Conservation (phyloP, 2,888 invertebrate genomes). For the Microctonus hyperodae region DNA sequence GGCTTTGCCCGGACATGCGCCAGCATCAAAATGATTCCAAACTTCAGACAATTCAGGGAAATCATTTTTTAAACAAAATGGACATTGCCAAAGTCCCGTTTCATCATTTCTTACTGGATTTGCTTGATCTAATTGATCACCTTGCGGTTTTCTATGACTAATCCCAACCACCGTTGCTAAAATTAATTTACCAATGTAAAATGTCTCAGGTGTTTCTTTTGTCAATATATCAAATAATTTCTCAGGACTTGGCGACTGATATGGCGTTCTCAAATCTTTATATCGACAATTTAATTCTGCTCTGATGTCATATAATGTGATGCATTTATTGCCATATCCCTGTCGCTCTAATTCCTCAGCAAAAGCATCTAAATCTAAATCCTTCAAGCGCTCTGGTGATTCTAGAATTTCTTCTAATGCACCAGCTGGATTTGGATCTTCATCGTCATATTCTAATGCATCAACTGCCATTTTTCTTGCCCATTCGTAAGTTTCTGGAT, state of each 20-base stretch:
- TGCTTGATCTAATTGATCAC: slow-evolving; percentile 93
- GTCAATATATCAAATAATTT: slow-evolving; percentile 94
- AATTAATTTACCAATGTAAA: slow-evolving; percentile 88
- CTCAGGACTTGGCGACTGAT: slow-evolving; percentile 81
- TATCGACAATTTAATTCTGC: slow-evolving; percentile 94
- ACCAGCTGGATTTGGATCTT: slow-evolving; percentile 94
- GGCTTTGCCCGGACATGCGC: slow-evolving; percentile 94
- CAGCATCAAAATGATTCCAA: slow-evolving; percentile 98
- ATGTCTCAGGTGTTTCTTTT: slow-evolving; percentile 94
- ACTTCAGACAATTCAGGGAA: slow-evolving; percentile 96
- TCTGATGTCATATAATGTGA: slow-evolving; percentile 95
- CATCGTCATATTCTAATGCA: slow-evolving; percentile 97
- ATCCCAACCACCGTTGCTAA: slow-evolving; percentile 83
- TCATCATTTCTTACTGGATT: slow-evolving; percentile 95
- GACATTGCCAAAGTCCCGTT: slow-evolving; percentile 96
- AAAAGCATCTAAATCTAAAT: slow-evolving; percentile 97
- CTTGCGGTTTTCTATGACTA: slow-evolving; percentile 86
- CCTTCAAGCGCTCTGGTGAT: slow-evolving; percentile 91
- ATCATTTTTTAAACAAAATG: slow-evolving; percentile 95
- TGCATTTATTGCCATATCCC: slow-evolving; percentile 86
- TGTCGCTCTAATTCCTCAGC: slow-evolving; percentile 96
- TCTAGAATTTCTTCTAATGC: slow-evolving; percentile 97
- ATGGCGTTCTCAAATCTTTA: slow-evolving; percentile 85
- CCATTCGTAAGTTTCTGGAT: slow-evolving; percentile 99
- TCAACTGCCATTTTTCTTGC: slow-evolving; percentile 99